Evolutionary conservation across 2,113 vertebrate genomes (phyloP).

Genomic region (Microcebus lehilahytsara): DNA sequence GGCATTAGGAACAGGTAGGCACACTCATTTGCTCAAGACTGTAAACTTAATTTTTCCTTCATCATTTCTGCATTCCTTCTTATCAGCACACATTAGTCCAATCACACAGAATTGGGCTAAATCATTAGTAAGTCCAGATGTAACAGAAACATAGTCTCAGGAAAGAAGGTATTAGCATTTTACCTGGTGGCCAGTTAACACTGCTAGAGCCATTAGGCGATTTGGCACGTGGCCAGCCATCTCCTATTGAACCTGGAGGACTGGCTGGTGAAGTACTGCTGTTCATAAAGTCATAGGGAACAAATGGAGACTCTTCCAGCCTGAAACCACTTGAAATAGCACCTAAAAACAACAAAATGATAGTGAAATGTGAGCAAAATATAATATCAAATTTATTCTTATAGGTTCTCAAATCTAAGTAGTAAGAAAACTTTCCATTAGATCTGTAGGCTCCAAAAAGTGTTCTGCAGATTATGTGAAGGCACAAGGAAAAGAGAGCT

Average conservation of each 20-base stretch:
- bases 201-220: conserved; percentile 97
- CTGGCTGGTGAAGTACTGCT: conserved; percentile 96
- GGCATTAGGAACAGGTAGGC: neutral
- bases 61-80: neutral
- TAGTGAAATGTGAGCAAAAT: neutral
- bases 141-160: rapidly evolving
- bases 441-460: neutral
- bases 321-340: conserved; percentile 98
- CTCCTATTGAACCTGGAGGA: conserved; percentile 96
- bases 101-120: neutral
- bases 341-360: conserved; percentile 79
- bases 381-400: neutral
- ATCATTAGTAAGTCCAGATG: neutral
- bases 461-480: neutral
- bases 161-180: rapidly evolving
- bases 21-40: too few relatives aligned
- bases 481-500: neutral
- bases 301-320: conserved; percentile 97
- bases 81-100: too few relatives aligned
- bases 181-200: conserved; percentile 97
- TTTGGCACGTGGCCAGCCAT: conserved; percentile 99
- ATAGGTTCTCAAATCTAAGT: neutral
- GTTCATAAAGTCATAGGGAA: conserved; percentile 95
- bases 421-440: neutral
- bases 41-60: rapidly evolving